Percentiles rank a stretch among this genome's conserved stretches.
Evolutionary conservation across 1,140 invertebrate genomes (phyloP).

Genomic region (Coelopa frigida): DNA sequence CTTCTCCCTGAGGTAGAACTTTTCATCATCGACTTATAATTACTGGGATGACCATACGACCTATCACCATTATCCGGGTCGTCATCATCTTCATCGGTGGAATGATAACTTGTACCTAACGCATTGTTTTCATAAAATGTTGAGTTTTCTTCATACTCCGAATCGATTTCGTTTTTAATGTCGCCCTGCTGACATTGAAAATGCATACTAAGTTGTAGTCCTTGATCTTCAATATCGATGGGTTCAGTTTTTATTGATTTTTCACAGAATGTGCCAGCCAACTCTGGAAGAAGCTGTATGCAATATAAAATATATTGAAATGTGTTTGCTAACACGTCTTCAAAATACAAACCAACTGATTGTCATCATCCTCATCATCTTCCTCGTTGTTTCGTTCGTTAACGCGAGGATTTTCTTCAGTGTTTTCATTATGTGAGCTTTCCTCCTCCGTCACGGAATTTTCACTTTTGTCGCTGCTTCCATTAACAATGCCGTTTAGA

Average conservation of each 20-base stretch:
- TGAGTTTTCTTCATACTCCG: background rate
- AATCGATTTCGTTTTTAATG: constrained; percentile 6
- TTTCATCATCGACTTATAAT: too few species aligned
- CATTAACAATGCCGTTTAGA: constrained; percentile 8
- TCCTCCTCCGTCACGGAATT: too few species aligned
- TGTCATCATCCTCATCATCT: constrained; percentile 8
- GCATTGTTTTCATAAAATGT: constrained; percentile 1
- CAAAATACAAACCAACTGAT: constrained; percentile 18
- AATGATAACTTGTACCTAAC: background rate
- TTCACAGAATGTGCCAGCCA: constrained; percentile 6
- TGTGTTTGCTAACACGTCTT: background rate
- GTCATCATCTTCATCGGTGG: constrained; percentile 5
- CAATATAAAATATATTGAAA: background rate
- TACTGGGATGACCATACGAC: too few species aligned
- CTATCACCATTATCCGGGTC: too few species aligned
- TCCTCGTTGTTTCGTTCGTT: background rate
- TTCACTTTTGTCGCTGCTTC: background rate
- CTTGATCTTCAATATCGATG: constrained; percentile 2
- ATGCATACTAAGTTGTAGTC: background rate
- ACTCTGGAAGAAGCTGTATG: constrained; percentile 10
- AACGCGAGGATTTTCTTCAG: too few species aligned
- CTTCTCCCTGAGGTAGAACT: too few species aligned
- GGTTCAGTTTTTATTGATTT: constrained; percentile 9
- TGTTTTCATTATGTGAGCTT: too few species aligned
- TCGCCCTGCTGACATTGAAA: background rate